Evolutionary conservation across 2,113 vertebrate genomes (phyloP).

Genomic region (Phylloscopus whistleri): DNA sequence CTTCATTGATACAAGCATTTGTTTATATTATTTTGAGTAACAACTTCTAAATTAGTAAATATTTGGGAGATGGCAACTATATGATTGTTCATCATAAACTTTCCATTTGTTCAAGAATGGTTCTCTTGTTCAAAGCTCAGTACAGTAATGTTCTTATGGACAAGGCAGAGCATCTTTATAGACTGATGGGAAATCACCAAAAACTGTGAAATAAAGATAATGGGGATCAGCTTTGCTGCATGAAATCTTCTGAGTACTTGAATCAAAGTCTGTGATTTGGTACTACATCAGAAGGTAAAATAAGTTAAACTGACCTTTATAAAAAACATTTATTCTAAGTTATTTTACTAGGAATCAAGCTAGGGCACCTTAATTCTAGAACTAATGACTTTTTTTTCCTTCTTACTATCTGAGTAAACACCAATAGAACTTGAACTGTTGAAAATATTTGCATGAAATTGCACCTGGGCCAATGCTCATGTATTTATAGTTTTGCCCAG

Average conservation of each 20-base stretch:
- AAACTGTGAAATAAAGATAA: not conserved
- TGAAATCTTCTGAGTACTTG: not conserved
- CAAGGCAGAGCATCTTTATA: not conserved
- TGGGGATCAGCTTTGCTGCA: not conserved
- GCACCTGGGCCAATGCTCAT: conserved; percentile 61
- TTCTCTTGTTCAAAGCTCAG: not conserved
- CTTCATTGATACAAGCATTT: not conserved
- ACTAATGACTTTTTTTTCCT: not conserved
- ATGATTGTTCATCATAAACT: not conserved
- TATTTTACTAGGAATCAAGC: conserved; percentile 67
- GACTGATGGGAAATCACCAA: not conserved
- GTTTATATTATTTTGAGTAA: not conserved
- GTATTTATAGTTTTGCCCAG: conserved; percentile 66
- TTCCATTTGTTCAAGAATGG: not conserved
- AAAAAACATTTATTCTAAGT: conserved; percentile 53
- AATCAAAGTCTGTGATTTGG: not conserved
- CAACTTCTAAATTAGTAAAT: not conserved
- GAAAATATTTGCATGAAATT: conserved; percentile 75
- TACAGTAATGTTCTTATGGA: not conserved
- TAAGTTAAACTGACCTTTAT: conserved; percentile 60
- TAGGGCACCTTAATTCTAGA: conserved; percentile 69
- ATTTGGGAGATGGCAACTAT: not conserved
- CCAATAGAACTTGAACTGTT: conserved; percentile 65
- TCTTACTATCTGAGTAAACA: conserved; percentile 60
- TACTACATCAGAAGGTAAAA: conserved; percentile 10